Evolutionary conservation across 2,113 vertebrate genomes (phyloP), one percentile per base, ranked within the genome.

Genomic region (Morone chrysops): DNA sequence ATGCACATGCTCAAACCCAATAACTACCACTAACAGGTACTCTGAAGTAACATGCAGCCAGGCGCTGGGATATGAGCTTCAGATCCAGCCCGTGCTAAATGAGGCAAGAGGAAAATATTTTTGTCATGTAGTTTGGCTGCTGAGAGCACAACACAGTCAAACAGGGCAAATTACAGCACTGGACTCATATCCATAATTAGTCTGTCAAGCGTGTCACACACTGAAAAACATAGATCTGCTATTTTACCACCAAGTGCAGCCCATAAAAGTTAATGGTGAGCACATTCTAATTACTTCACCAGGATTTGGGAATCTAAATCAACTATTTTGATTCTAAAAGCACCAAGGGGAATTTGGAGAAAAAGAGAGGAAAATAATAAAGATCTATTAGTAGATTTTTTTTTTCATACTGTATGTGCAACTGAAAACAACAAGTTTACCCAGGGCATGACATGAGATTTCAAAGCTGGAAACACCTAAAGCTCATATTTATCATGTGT

Each of bases 21-120:
- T 71, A 87, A 92, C 89, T 86, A 88, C 80, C 87, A 88, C 80
- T 88, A 93, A 84, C 92, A 94, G 90, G 92, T 93, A 87, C 86
- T 82, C 82, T 14, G 74, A 83, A 86, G 86, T 78, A 90, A 76
- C 87, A 79, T 74, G 85, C 81, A 80, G 84, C 59, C 81, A 86
- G 84, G 78, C 81, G 77, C 87, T 67, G 69, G 70, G 62, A 81
- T 82, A 56, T 54, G 56, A 88, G 80, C 77, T 70, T 80, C 63
- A 62, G 65, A 82, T 77, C 78, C 65, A 65, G 80, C 75, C 82
- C 56, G 72, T 87, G 85, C 77, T 89, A 90, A 91, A 91, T 89
- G 92, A 90, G 85, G 88, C 84, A 73, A 77, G 76, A 87, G 79
- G 63, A 75, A 84, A 84, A 88, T 86, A 84, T 92, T 83, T 90